Conservation (phyloP, 1,140 invertebrate species). For the Anadara kagoshimensis region DNA sequence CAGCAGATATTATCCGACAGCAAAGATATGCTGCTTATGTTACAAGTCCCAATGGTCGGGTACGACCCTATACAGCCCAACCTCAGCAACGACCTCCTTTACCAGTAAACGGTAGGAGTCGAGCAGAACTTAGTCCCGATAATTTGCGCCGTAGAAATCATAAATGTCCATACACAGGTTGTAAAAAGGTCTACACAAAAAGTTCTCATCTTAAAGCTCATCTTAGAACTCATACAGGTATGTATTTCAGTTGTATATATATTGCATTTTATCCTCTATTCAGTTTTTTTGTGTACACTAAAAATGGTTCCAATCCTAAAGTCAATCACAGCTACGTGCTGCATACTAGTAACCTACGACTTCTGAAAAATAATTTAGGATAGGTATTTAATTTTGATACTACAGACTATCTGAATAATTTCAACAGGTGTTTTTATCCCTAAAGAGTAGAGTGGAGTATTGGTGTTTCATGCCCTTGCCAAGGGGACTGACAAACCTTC, state of each 20-base stretch:
- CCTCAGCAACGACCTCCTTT: constrained; percentile 35
- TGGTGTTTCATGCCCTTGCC: too few species aligned
- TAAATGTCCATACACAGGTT: constrained; percentile 91
- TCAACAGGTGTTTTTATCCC: too few species aligned
- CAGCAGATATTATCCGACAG: constrained; percentile 47
- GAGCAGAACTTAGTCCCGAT: constrained; percentile 65
- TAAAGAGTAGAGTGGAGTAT: too few species aligned
- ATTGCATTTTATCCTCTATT: too few species aligned
- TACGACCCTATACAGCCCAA: constrained; percentile 54
- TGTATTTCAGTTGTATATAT: constrained; percentile 61
- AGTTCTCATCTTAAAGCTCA: constrained; percentile 99
- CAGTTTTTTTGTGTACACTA: too few species aligned
- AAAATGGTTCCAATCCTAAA: too few species aligned
- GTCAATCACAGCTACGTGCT: too few species aligned
- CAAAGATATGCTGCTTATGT: constrained; percentile 37
- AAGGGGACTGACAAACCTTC: too few species aligned
- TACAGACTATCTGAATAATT: too few species aligned
- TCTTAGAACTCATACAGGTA: constrained; percentile 98
- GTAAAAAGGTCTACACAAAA: constrained; percentile 98
- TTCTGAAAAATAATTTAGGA: too few species aligned
- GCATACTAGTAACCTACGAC: too few species aligned
- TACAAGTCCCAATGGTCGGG: constrained; percentile 41
- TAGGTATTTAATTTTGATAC: too few species aligned
- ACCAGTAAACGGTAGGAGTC: constrained; percentile 40
- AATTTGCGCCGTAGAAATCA: constrained; percentile 62